Percentiles rank a stretch among this genome's conserved stretches.
Conservation (phyloP, 1,140 invertebrate genomes). For the Melipona quadrifasciata region DNA sequence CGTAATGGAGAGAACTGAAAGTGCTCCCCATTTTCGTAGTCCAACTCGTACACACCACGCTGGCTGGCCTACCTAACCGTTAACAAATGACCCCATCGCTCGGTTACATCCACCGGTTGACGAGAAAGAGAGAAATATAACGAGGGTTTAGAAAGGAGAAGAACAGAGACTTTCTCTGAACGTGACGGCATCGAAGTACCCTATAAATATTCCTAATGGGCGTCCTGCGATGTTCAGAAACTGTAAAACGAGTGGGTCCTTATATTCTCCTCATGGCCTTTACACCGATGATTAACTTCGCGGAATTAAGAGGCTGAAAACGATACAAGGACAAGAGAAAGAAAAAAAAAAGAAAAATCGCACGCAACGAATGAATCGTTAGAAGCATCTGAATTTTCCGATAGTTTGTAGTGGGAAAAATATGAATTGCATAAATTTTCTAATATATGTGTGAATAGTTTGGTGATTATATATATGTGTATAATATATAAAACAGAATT, state of each 20-base stretch:
- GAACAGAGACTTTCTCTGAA: conserved; percentile 17
- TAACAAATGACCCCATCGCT: conserved; percentile 43
- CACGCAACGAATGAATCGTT: background rate
- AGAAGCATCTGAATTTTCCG: background rate
- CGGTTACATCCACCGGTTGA: conserved; percentile 23
- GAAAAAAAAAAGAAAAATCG: background rate
- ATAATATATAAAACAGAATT: no score
- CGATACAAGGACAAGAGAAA: background rate
- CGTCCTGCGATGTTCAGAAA: conserved; percentile 43
- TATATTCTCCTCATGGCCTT: conserved; percentile 8
- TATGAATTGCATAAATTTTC: no score
- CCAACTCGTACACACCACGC: conserved; percentile 1
- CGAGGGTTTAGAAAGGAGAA: background rate
- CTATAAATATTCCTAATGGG: conserved; percentile 48
- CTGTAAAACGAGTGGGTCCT: conserved; percentile 41
- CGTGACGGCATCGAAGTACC: conserved; percentile 37
- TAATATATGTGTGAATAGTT: no score
- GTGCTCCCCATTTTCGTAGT: conserved; percentile 23
- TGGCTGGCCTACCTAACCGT: conserved; percentile 44
- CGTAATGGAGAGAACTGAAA: conserved; percentile 33
- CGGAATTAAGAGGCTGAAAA: background rate
- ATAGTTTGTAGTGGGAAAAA: background rate
- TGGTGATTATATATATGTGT: no score
- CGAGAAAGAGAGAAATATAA: background rate
- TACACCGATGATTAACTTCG: conserved; percentile 14